Percentiles rank a stretch among this genome's conserved stretches.
These are phyloP conservation scores for Xylota sylvarum DNA, from an alignment of 2,888 invertebrate species.

Conservation along the genomic window DNA sequence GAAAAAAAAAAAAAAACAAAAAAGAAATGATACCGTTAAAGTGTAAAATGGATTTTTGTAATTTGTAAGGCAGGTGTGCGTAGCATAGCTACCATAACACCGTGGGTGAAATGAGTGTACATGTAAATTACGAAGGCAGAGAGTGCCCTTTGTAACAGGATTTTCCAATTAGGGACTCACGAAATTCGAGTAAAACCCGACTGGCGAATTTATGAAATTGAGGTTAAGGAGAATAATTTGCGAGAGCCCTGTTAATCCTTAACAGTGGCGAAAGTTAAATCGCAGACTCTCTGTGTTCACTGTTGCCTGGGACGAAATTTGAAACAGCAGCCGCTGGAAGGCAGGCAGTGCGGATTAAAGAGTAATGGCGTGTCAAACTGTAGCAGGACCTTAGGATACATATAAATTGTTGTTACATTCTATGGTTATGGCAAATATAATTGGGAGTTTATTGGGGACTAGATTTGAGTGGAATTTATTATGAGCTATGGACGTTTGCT, in stretches of 20 bases:
- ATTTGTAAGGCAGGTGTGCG: conserved; percentile 35
- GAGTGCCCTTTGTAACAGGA: conserved; percentile 27
- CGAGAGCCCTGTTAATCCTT: conserved; percentile 28
- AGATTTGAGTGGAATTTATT: conserved; percentile 7
- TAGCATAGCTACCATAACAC: conserved; percentile 4
- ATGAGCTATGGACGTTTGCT: background rate
- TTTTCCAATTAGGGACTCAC: conserved; percentile 36
- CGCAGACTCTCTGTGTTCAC: background rate
- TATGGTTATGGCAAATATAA: background rate
- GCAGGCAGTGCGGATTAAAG: background rate
- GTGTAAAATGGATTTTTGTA: conserved; percentile 42
- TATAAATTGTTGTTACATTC: background rate
- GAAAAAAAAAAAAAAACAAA: too few species aligned
- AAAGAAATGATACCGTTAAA: conserved; percentile 33
- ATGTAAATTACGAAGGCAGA: conserved; percentile 27
- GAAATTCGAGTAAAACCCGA: conserved; percentile 31
- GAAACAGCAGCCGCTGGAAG: background rate
- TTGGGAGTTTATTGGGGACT: background rate
- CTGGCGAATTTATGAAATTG: conserved; percentile 40
- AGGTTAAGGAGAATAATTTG: conserved; percentile 50
- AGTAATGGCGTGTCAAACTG: conserved; percentile 32
- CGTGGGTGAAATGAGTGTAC: background rate
- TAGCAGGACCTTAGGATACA: conserved; percentile 22
- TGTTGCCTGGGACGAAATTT: conserved; percentile 6
- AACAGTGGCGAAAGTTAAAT: conserved; percentile 18